Base-by-base conservation (phyloP, 37 sponge, comb jelly and placozoan species). In the Diacarnus erythraeanus region DNA sequence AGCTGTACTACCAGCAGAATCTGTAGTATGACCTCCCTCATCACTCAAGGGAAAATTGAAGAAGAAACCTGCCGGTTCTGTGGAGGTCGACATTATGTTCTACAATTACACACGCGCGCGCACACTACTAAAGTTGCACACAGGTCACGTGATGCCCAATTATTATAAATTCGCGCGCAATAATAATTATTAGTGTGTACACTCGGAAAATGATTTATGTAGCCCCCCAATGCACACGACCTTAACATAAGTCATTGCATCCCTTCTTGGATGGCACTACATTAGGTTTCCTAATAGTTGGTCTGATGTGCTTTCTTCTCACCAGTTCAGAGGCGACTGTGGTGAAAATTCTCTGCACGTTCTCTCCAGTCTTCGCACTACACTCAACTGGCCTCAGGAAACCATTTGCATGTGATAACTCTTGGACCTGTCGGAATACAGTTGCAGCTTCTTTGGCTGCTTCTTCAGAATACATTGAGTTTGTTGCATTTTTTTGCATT, bases 291-390 rank as follows among this genome's bases (percentile, higher is more conserved):
- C 51, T 12, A 47, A 12, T 47, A 47, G 12, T 6, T 17, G 61
- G 23, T 60, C 61, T 60, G 4, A 26, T 17, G 26, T 5, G 3
- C 27, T 17, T 60, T 5, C 27, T 6, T 25, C 22, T 60, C 21
- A 60, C 34, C 9, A 87, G 59, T 3, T 81, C 59, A 36, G 25
- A n/a, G 21, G 71, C 83, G 10, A 88, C 30, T 2, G 23, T 33
- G 21, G 59, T 44, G 40, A 88, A 88, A 9, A 69, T 59, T 33
- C 72, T 70, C n/a, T 78, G 38, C 38, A 88, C 88, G 10, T 56
- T 56, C 38, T 77, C 65, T 22, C 88, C 88, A 1, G 77, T 82
- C 74, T 88, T 88, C 1, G 88, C 88, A 72, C 88, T 88, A 67
- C 72, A 77, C 64, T 88, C 78, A 4, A 88, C 10, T 6, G 78